These are phyloP conservation scores for Saccostrea echinata DNA, from an alignment of 1,140 invertebrate genomes.

Conservation along the genomic window DNA sequence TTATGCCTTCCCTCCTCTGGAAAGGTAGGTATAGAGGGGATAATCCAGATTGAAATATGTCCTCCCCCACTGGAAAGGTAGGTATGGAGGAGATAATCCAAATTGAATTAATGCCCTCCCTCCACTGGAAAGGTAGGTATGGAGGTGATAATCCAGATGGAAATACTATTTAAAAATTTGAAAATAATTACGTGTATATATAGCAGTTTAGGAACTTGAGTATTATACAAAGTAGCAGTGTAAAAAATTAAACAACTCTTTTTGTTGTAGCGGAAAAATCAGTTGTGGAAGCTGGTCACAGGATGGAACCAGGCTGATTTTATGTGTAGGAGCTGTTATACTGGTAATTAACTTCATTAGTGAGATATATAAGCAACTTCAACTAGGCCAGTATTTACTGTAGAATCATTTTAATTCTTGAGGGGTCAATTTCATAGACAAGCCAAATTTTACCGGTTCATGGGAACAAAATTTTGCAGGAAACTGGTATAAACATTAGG, in stretches of 20 bases:
- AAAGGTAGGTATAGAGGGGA: conserved; percentile 57
- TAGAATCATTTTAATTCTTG: background rate
- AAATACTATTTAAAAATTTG: no score
- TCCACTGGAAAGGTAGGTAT: conserved; percentile 66
- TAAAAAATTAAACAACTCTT: background rate
- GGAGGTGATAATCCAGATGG: background rate
- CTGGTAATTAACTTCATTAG: conserved; percentile 63
- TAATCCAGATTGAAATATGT: background rate
- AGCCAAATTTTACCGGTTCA: no score
- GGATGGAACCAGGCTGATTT: conserved; percentile 70
- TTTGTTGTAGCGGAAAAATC: conserved; percentile 73
- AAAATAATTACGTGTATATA: no score
- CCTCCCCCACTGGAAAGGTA: conserved; percentile 70
- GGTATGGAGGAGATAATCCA: background rate
- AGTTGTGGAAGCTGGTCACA: conserved; percentile 73
- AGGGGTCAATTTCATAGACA: background rate
- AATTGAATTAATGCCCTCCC: conserved; percentile 54
- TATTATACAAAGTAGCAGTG: background rate
- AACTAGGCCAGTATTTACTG: background rate
- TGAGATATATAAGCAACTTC: no score
- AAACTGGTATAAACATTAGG: no score
- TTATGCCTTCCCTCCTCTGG: conserved; percentile 69
- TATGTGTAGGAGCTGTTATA: conserved; percentile 69
- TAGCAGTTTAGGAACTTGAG: background rate
- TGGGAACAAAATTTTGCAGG: no score